A percentile compares a stretch with the other conserved stretches of the same genome.
Evolutionary conservation across 35 echinoderm and acorn worm genomes (phyloP).

Genomic region (Amphiura filiformis): DNA sequence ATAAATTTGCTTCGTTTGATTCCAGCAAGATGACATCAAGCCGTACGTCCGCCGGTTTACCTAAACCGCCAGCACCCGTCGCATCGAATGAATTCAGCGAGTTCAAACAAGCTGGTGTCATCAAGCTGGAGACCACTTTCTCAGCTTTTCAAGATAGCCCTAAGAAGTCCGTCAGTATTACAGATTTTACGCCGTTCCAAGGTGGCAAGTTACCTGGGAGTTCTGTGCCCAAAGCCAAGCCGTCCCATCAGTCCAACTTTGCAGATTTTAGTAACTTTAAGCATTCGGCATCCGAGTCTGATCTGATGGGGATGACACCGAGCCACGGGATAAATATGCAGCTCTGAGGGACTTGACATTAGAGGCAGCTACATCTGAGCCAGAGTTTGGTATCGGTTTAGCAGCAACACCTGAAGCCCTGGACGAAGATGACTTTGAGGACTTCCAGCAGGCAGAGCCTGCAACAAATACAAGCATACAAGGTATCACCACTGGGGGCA

Average conservation of each 20-base stretch:
- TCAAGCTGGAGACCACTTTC: slow-evolving; percentile 3
- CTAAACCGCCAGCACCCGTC: background rate
- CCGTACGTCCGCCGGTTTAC: background rate
- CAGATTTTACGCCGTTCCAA: background rate
- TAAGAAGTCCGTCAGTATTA: background rate
- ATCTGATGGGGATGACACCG: slow-evolving; percentile 23
- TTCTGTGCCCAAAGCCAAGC: too few relatives aligned
- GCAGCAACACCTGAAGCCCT: background rate
- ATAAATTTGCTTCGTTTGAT: slow-evolving; percentile 8
- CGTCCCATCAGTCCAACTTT: background rate
- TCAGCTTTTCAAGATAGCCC: background rate
- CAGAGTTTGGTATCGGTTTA: background rate
- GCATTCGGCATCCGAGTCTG: slow-evolving; percentile 42
- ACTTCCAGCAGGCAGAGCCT: slow-evolving; percentile 36
- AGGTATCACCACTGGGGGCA: background rate
- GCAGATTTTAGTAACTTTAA: slow-evolving; percentile 43
- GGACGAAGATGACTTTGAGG: slow-evolving; percentile 37
- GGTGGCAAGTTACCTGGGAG: background rate
- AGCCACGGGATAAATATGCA: slow-evolving; percentile 44
- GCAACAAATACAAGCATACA: background rate
- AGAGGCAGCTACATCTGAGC: background rate
- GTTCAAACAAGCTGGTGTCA: slow-evolving; percentile 22
- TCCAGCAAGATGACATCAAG: background rate
- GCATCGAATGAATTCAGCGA: background rate
- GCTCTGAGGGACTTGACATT: slow-evolving; percentile 22